These are phyloP conservation scores for Myotis pilosus DNA, from an alignment of 2,797 vertebrate genomes.

Conservation along the genomic window DNA sequence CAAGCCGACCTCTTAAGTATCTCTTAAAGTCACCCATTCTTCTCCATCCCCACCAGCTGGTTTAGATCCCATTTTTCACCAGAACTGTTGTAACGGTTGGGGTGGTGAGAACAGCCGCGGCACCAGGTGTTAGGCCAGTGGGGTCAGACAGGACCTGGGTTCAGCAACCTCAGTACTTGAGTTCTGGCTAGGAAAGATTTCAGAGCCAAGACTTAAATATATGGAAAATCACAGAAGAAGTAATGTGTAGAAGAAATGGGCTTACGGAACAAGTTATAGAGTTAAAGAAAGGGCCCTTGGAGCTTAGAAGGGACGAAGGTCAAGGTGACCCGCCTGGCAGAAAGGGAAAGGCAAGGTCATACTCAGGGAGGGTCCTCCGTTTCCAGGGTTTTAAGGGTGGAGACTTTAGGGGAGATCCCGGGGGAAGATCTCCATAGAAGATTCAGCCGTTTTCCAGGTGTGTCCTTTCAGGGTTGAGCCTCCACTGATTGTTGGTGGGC, in stretches of 20 bases:
- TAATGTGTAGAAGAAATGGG: not conserved
- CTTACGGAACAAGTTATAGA: not conserved
- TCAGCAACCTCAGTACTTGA: not conserved
- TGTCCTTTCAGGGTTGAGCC: not conserved
- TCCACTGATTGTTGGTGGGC: not conserved
- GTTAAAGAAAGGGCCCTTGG: not conserved
- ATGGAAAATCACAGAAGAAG: not conserved
- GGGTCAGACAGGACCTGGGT: not conserved
- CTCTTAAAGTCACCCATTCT: not conserved
- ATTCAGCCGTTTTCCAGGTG: not conserved
- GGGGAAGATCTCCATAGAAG: not conserved
- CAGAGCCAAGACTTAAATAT: not conserved
- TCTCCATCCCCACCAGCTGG: not conserved
- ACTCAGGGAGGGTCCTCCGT: not conserved
- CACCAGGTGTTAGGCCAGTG: not conserved
- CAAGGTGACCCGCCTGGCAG: not conserved
- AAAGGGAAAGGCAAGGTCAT: not conserved
- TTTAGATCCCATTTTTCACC: not conserved
- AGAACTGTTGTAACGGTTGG: not conserved
- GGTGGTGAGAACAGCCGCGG: fast-evolving
- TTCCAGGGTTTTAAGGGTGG: not conserved
- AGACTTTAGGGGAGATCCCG: not conserved
- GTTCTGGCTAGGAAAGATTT: not conserved
- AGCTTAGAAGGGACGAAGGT: not conserved
- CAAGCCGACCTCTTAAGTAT: not conserved